Percentiles rank a stretch among this genome's conserved stretches.
Conservation (phyloP, 2,888 invertebrate genomes). For the Acanthosepion lycidas region DNA sequence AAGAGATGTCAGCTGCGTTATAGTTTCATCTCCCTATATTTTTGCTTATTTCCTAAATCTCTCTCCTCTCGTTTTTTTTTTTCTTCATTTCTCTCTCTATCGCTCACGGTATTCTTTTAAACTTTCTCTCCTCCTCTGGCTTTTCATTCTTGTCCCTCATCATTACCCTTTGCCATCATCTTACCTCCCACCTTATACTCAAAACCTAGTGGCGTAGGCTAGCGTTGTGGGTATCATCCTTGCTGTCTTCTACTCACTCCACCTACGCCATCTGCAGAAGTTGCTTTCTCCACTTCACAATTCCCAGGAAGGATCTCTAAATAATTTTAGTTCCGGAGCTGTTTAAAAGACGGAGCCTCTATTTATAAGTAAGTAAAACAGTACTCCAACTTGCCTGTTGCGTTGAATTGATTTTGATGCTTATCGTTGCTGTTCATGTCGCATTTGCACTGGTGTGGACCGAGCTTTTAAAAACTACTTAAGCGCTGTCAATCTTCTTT, state of each 20-base stretch:
- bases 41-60: not conserved
- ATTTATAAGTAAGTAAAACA: slow-evolving; percentile 6
- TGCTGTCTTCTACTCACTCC: not conserved
- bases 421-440: not conserved
- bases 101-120: not conserved
- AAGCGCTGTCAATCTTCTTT: not conserved
- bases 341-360: slow-evolving; percentile 4
- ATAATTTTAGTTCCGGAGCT: not conserved
- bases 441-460: not conserved
- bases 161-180: not conserved
- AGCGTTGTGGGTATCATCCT: not conserved
- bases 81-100: not conserved
- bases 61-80: not conserved
- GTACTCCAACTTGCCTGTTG: not conserved
- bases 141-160: not conserved
- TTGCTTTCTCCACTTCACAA: not conserved
- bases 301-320: not conserved
- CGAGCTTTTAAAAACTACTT: not conserved
- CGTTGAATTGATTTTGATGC: not conserved
- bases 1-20: too few relatives aligned
- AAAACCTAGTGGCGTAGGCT: not conserved
- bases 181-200: not conserved
- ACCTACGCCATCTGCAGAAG: not conserved
- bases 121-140: not conserved
- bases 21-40: not conserved